Conservation (phyloP, 2,797 vertebrate genomes). For the Linurgus olivaceus region DNA sequence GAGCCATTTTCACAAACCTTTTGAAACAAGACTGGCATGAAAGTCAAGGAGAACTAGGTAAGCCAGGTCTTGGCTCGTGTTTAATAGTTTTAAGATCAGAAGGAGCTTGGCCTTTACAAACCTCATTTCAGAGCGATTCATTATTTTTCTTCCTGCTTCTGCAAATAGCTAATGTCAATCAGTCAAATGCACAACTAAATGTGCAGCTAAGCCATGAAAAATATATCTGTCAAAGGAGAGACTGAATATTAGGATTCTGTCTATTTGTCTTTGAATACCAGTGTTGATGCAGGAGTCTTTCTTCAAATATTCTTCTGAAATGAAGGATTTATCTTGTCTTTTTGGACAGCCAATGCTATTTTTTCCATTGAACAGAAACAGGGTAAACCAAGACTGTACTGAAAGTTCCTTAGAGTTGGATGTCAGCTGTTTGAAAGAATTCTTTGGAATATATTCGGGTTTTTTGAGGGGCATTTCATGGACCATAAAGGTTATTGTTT, state of each 20-base stretch:
- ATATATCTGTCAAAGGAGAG: neutral
- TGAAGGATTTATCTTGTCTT: neutral
- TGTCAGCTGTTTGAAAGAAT: neutral
- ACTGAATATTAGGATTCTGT: neutral
- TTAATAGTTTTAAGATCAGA: neutral
- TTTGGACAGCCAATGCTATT: neutral
- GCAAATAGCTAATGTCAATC: neutral
- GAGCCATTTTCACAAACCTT: neutral
- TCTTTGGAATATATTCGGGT: neutral
- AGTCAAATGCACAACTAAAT: neutral
- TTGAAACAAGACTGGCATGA: neutral
- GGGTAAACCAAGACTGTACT: neutral
- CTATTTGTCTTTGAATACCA: neutral
- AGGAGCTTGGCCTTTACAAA: neutral
- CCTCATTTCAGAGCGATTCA: neutral
- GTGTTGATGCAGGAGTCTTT: neutral
- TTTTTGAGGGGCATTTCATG: neutral
- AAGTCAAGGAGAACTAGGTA: neutral
- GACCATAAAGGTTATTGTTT: neutral
- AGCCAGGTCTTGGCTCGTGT: neutral
- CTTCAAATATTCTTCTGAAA: neutral
- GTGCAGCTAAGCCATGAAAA: neutral
- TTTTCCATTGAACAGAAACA: neutral
- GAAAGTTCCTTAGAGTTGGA: neutral
- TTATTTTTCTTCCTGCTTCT: neutral